Base-by-base conservation (phyloP, 2,113 vertebrate species). In the Cebus imitator region DNA sequence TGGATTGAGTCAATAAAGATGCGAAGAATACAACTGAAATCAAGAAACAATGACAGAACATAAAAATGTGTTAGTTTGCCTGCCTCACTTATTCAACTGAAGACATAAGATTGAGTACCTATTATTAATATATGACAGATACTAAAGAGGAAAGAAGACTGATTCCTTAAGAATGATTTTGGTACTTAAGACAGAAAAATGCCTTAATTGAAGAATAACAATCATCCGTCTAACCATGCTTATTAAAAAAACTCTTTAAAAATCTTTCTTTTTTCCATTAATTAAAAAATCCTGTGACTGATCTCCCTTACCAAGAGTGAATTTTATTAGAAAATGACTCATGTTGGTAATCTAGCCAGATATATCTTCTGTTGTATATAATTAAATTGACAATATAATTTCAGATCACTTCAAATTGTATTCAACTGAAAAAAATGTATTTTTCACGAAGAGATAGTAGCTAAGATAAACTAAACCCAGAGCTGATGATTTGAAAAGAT, bases 251-350 rank as follows among this genome's bases (percentile, higher is more conserved):
- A 9, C 78, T 76, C 61, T 37, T 87, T 43, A 40, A 94, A 76
- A 85, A 50, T 20, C 35, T 13, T 52, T 40, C 35, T 78, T 32
- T 75, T 64, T 64, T 66, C 17, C 17, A 43, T 70, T 87, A 78
- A 91, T 83, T 78, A 17, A 91, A 18, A 78, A 83, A 48, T 76
- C 21, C 70, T 88, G 27, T 83, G 30, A 92, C 50, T 52, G 23
- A 61, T 91, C 12, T 70, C 91, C 11, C 80, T 18, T 83, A 61
- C 9, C 5, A 70, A 61, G 35, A 78, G 27, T 75, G 32, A 40
- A 48, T 94, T 81, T 57, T 90, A 57, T 57, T 91, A 87, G 76
- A 96, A 90, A 87, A 58, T 91, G 57, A 50, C 68, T 91, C 35
- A 82, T 91, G 48, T 76, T 76, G 45, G 40, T 76, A 87, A 57